Conservation (phyloP, 1,140 invertebrate species). For the Colletes gigas region DNA sequence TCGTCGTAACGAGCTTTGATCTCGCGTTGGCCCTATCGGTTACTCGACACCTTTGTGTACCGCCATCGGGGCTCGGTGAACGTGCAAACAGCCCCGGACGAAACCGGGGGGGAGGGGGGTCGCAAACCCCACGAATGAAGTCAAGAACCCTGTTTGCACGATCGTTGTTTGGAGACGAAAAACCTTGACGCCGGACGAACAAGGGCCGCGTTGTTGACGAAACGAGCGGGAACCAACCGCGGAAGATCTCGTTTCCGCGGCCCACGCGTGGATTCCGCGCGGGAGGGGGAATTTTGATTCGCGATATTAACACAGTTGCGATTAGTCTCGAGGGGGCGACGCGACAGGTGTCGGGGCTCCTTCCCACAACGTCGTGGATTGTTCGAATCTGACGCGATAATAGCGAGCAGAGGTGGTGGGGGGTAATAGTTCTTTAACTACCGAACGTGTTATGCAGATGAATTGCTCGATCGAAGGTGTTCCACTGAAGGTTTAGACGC, state of each 20-base stretch:
- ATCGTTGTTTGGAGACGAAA: constrained; percentile 32
- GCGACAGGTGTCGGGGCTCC: background rate
- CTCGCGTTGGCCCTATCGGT: constrained; percentile 59
- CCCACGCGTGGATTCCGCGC: no score
- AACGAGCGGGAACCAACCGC: background rate
- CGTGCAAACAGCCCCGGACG: constrained; percentile 52
- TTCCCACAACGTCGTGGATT: background rate
- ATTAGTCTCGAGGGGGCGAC: background rate
- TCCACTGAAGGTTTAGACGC: background rate
- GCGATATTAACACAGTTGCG: background rate
- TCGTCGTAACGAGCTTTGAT: constrained; percentile 67
- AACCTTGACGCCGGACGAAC: constrained; percentile 15
- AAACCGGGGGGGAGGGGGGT: constrained; percentile 1
- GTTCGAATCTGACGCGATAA: constrained; percentile 4
- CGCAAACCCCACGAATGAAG: constrained; percentile 23
- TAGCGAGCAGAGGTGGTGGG: background rate
- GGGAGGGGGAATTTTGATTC: background rate
- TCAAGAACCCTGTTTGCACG: constrained; percentile 38
- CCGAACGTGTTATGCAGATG: constrained; percentile 3
- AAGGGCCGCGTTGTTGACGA: background rate
- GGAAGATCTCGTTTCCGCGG: no score
- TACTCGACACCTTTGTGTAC: constrained; percentile 64
- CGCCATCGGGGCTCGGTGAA: constrained; percentile 29
- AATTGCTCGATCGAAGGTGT: background rate
- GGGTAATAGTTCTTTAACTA: background rate